Percentiles rank a stretch among this genome's conserved stretches.
Evolutionary conservation across 1,140 invertebrate species (phyloP).

Genomic region (Branchinecta lynchi): DNA sequence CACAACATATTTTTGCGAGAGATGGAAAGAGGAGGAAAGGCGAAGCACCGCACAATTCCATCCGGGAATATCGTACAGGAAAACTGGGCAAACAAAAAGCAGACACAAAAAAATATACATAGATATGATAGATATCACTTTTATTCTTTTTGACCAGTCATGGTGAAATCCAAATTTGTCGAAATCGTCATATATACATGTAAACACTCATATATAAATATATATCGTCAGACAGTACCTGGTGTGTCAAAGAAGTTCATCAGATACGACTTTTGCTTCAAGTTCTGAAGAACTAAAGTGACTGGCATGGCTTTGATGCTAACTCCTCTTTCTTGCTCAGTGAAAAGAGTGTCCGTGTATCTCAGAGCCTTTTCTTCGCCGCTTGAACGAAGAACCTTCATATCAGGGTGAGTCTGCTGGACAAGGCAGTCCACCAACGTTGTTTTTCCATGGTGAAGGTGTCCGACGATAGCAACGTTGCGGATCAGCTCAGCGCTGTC

Average conservation of each 20-base stretch:
- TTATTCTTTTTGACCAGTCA: too few species aligned
- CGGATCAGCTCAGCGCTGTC: conserved; percentile 86
- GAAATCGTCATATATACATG: too few species aligned
- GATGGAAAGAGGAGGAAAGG: too few species aligned
- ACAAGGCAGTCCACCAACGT: conserved; percentile 95
- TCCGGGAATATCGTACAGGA: too few species aligned
- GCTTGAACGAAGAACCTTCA: conserved; percentile 34
- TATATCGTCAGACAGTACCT: conserved; percentile 35
- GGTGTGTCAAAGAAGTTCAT: conserved; percentile 96
- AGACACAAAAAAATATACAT: too few species aligned
- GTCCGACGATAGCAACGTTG: conserved; percentile 89
- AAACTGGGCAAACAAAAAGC: too few species aligned
- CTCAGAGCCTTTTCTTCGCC: conserved; percentile 57
- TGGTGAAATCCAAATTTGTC: too few species aligned
- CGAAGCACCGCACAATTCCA: too few species aligned
- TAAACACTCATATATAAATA: too few species aligned
- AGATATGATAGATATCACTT: too few species aligned
- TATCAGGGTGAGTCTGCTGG: conserved; percentile 87
- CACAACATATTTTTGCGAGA: too few species aligned
- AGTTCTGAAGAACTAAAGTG: conserved; percentile 80
- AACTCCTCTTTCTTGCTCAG: conserved; percentile 92
- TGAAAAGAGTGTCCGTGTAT: conserved; percentile 94
- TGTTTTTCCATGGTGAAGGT: conserved; percentile 98
- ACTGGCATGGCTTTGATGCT: conserved; percentile 94
- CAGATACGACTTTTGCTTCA: conserved; percentile 84